Evolutionary conservation across 2,888 invertebrate species (phyloP).

Genomic region (Pheosia tremula): DNA sequence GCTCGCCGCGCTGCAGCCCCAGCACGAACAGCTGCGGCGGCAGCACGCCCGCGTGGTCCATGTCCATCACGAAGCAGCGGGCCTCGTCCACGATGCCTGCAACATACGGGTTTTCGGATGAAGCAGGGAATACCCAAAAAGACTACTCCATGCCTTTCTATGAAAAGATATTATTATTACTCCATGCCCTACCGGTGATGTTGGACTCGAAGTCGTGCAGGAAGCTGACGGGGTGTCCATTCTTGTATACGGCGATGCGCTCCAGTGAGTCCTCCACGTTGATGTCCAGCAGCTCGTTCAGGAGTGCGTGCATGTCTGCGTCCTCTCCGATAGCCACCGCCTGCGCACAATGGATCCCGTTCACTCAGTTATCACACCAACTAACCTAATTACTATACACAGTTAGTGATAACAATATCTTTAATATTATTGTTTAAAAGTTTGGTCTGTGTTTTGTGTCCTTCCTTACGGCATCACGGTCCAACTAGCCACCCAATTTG

Average conservation of each 20-base stretch:
- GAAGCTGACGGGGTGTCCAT: constrained; percentile 92
- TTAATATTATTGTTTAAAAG: no score
- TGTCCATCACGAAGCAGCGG: constrained; percentile 96
- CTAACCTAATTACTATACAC: no score
- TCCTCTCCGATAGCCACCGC: constrained; percentile 28
- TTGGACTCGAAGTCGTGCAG: constrained; percentile 96
- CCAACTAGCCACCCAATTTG: no score
- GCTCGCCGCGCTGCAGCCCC: constrained; percentile 90
- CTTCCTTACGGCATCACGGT: no score
- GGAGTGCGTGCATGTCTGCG: constrained; percentile 68
- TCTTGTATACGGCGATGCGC: constrained; percentile 93
- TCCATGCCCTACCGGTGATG: constrained; percentile 76
- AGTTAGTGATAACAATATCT: no score
- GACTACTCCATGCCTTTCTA: no score
- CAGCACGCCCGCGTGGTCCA: constrained; percentile 90
- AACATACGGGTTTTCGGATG: no score
- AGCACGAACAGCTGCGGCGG: constrained; percentile 84
- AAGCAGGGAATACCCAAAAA: no score
- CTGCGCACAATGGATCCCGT: no score
- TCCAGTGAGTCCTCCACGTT: constrained; percentile 88
- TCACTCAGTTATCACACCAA: no score
- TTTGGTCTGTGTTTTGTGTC: no score
- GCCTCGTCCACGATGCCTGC: constrained; percentile 90
- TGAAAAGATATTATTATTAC: no score
- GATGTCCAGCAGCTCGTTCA: constrained; percentile 93